These are phyloP conservation scores for Aquatica leii DNA, from an alignment of 2,888 invertebrate species.

Conservation along the genomic window DNA sequence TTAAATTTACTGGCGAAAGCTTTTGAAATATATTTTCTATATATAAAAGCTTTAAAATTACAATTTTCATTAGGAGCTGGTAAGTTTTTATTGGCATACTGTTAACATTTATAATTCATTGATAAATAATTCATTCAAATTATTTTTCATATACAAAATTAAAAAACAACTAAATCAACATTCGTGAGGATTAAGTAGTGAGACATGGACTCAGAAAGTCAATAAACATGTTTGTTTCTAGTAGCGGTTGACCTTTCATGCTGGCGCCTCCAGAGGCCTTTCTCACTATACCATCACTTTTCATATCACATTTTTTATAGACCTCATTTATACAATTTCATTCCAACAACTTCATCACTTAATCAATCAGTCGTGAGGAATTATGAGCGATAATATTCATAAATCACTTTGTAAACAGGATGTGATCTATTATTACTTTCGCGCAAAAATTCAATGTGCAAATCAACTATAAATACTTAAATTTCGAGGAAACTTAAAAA, in stretches of 20 bases:
- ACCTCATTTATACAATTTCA: constrained; percentile 23
- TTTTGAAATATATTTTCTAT: background rate
- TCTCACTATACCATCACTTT: constrained; percentile 34
- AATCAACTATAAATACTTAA: too few species aligned
- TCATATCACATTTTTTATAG: constrained; percentile 30
- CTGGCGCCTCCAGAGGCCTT: constrained; percentile 43
- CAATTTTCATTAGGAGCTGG: constrained; percentile 11
- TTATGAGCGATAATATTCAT: background rate
- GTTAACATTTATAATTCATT: constrained; percentile 32
- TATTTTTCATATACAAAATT: constrained; percentile 22
- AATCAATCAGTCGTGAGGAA: constrained; percentile 4
- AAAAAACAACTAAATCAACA: constrained; percentile 30
- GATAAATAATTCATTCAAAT: constrained; percentile 34
- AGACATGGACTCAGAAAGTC: constrained; percentile 39
- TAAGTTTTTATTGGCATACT: constrained; percentile 12
- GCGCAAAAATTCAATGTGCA: too few species aligned
- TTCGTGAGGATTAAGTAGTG: constrained; percentile 32
- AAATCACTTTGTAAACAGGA: background rate
- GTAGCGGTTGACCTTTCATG: constrained; percentile 46
- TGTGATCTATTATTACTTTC: background rate
- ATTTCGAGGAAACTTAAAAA: too few species aligned
- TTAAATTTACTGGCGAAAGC: constrained; percentile 7
- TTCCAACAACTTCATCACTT: constrained; percentile 8
- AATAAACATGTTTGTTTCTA: constrained; percentile 42
- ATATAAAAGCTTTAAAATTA: constrained; percentile 3